Conservation (phyloP, 2,888 invertebrate species). For the Sussaba pulchella region DNA sequence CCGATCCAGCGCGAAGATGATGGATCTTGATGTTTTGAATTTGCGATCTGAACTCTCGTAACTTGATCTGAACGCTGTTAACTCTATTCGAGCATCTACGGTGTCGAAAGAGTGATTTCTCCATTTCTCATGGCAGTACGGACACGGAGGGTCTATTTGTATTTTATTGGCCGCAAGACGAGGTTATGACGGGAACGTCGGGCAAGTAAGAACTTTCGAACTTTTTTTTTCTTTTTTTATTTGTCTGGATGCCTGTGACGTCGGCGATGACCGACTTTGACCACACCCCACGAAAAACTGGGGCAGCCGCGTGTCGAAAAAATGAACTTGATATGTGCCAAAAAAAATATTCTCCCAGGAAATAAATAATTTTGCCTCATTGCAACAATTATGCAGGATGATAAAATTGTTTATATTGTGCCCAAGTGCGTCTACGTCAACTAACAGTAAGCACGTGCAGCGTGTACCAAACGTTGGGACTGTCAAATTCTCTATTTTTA, state of each 20-base stretch:
- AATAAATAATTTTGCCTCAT: too few relatives aligned
- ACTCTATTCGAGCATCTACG: slow-evolving; percentile 34
- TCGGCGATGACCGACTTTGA: slow-evolving; percentile 30
- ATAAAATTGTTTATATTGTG: background rate
- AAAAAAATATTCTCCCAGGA: too few relatives aligned
- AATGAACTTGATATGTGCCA: too few relatives aligned
- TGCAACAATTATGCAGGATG: background rate
- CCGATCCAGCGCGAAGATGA: slow-evolving; percentile 30
- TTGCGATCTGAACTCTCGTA: slow-evolving; percentile 31
- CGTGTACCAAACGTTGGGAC: background rate
- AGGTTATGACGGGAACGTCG: slow-evolving; percentile 32
- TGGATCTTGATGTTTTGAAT: slow-evolving; percentile 39
- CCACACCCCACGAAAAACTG: background rate
- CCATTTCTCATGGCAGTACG: slow-evolving; percentile 6
- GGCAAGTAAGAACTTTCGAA: slow-evolving; percentile 33
- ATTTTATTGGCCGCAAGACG: slow-evolving; percentile 45
- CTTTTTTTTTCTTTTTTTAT: slow-evolving; percentile 12
- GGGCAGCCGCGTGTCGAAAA: too few relatives aligned
- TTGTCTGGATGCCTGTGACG: background rate
- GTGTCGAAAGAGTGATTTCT: slow-evolving; percentile 10
- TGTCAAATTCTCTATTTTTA: background rate
- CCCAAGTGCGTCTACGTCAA: slow-evolving; percentile 4
- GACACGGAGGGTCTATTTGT: slow-evolving; percentile 15
- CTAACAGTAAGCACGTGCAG: background rate
- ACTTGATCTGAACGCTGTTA: slow-evolving; percentile 51